A percentile compares a stretch with the other conserved stretches of the same genome.
Conservation (phyloP, 2,888 invertebrate species). For the Oscheius sp. region DNA sequence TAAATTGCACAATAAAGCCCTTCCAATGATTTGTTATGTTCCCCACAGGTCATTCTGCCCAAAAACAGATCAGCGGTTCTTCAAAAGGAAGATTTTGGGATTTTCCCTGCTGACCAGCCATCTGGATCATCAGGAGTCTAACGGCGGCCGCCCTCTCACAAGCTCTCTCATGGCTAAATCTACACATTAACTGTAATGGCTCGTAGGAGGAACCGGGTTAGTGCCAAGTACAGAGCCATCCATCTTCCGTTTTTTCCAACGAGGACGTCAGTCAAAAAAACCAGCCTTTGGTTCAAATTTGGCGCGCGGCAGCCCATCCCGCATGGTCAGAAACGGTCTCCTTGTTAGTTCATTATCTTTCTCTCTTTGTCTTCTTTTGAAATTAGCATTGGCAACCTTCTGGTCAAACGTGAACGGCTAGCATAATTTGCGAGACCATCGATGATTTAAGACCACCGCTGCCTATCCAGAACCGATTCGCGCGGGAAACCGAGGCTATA, state of each 20-base stretch:
- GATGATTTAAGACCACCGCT: constrained; percentile 1
- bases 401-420: neutral
- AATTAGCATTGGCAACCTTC: too few species aligned
- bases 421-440: neutral
- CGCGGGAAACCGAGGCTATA: constrained; percentile 20
- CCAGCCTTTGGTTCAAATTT: constrained; percentile 26
- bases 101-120: too few species aligned
- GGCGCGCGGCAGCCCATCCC: constrained; percentile 8
- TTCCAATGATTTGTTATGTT: too few species aligned
- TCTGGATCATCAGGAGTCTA: constrained; percentile 8
- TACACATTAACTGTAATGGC: constrained; percentile 14
- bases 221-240: constrained; percentile 3
- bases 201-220: neutral
- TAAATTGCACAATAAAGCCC: too few species aligned
- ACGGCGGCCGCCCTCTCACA: constrained; percentile 25
- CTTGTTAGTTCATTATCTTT: neutral
- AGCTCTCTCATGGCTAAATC: neutral
- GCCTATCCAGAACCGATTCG: constrained; percentile 1
- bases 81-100: too few species aligned
- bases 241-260: neutral
- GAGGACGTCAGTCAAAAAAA: constrained; percentile 21
- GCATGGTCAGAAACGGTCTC: neutral
- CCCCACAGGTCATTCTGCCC: too few species aligned
- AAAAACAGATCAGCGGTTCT: too few species aligned
- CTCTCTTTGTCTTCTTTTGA: too few species aligned